Conservation (phyloP, 2,113 vertebrate genomes). For the Petrocephalus zakoni region DNA sequence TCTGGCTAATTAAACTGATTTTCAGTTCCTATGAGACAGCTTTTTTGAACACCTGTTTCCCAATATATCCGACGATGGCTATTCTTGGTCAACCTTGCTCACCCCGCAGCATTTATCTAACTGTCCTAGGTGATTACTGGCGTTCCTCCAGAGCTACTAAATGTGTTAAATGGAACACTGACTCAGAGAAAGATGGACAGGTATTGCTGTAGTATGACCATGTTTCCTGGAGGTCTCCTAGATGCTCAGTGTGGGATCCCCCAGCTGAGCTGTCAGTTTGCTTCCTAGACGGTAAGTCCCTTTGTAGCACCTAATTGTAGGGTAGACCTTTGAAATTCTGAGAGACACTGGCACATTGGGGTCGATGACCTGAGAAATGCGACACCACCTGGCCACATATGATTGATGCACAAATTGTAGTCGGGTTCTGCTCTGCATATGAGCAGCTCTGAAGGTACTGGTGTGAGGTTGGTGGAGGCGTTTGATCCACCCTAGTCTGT, state of each 20-base stretch:
- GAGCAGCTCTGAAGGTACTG: not conserved
- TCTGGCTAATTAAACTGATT: constrained; percentile 15
- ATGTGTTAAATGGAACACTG: constrained; percentile 18
- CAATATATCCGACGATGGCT: not conserved
- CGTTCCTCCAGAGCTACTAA: constrained; percentile 8
- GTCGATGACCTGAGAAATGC: not conserved
- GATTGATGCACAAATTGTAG: not conserved
- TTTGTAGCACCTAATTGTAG: not conserved
- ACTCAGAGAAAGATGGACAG: not conserved
- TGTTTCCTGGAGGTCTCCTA: not conserved
- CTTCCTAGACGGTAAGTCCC: not conserved
- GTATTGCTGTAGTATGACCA: not conserved
- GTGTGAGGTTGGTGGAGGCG: not conserved
- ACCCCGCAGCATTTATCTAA: not conserved
- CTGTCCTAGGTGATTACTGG: not conserved
- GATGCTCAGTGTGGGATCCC: not conserved
- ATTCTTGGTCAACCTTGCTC: not conserved
- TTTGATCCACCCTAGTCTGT: not conserved
- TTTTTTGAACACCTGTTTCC: not conserved
- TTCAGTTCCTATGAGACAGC: not conserved
- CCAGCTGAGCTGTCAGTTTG: not conserved
- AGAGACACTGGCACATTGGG: not conserved
- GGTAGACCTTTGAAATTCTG: not conserved
- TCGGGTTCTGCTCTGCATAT: not conserved
- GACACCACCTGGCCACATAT: not conserved